These are phyloP conservation scores for Trypoxylus dichotomus DNA, from an alignment of 1,140 invertebrate genomes.

Conservation along the genomic window DNA sequence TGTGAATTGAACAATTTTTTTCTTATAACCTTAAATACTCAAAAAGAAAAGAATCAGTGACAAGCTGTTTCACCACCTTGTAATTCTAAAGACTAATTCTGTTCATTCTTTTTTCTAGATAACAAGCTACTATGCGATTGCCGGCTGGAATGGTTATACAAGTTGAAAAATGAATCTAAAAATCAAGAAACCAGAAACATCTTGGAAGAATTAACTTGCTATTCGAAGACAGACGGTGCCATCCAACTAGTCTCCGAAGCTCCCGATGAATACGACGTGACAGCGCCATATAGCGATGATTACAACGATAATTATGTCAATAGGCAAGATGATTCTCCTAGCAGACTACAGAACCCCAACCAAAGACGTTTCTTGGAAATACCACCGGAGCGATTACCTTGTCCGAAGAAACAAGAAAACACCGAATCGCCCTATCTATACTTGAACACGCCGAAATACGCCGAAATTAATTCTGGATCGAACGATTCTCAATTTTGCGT, in stretches of 20 bases:
- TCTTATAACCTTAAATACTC: no score
- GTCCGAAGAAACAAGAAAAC: conserved; percentile 5
- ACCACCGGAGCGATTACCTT: background rate
- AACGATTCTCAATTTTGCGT: background rate
- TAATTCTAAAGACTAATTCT: background rate
- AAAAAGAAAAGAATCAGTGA: no score
- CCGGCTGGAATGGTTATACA: conserved; percentile 12
- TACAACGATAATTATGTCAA: conserved; percentile 10
- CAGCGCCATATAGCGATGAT: background rate
- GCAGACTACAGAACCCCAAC: background rate
- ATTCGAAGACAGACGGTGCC: background rate
- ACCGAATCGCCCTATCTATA: conserved; percentile 9
- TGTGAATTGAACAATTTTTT: no score
- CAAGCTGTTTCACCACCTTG: no score
- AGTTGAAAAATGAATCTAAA: conserved; percentile 24
- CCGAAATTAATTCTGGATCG: conserved; percentile 27
- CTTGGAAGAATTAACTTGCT: conserved; percentile 15
- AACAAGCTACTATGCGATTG: conserved; percentile 27
- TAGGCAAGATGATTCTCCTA: background rate
- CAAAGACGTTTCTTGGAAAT: background rate
- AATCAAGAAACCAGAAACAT: background rate
- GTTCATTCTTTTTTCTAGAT: conserved; percentile 7
- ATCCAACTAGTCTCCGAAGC: background rate
- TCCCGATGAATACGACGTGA: background rate
- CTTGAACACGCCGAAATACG: conserved; percentile 17